A percentile compares a stretch with the other conserved stretches of the same genome.
These are phyloP conservation scores for Dicerorhinus sumatrensis DNA, from an alignment of 2,113 vertebrate species.

Conservation along the genomic window DNA sequence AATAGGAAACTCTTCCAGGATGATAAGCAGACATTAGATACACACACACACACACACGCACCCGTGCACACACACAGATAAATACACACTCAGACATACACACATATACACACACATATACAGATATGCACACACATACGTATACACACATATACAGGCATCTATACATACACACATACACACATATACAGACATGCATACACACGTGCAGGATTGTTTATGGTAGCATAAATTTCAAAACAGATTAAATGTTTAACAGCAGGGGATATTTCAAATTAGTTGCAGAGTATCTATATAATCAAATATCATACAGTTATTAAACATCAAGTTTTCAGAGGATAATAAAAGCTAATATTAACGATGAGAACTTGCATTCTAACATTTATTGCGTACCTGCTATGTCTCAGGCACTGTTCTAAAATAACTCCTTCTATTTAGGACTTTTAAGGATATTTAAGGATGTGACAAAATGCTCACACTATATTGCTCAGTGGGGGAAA, in stretches of 20 bases:
- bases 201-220: background rate
- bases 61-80: no score
- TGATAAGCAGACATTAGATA: background rate
- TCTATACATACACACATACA: background rate
- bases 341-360: background rate
- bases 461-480: slow-evolving; percentile 6
- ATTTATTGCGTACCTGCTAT: slow-evolving; percentile 4
- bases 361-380: background rate
- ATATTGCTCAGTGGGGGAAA: background rate
- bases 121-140: fast-evolving
- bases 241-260: background rate
- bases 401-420: slow-evolving; percentile 36
- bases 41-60: fast-evolving
- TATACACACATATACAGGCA: background rate
- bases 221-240: background rate
- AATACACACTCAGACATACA: background rate
- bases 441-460: slow-evolving; percentile 45
- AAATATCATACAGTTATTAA: background rate
- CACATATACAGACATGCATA: background rate
- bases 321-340: background rate
- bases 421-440: slow-evolving; percentile 34
- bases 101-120: background rate
- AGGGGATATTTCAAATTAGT: background rate
- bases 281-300: background rate
- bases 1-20: background rate